Percentiles rank a stretch among this genome's conserved stretches.
These are phyloP conservation scores for Gonatopus flavifemur DNA, from an alignment of 1,140 invertebrate genomes.

Conservation along the genomic window DNA sequence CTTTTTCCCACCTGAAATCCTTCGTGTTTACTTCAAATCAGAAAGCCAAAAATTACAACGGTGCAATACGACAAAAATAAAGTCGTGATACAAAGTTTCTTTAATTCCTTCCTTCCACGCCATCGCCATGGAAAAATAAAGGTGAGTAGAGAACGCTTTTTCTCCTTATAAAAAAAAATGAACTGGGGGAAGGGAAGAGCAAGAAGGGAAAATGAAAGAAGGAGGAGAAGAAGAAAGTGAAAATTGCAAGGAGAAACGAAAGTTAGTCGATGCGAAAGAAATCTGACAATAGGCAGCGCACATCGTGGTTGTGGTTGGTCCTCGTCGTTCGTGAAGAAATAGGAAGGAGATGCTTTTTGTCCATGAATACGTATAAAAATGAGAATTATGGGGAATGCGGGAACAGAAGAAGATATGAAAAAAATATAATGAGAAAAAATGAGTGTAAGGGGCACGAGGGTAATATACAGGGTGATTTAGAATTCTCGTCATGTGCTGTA, in stretches of 20 bases:
- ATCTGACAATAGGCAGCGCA: neutral
- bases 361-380: neutral
- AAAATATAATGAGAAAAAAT: too few species aligned
- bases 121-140: neutral
- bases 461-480: too few species aligned
- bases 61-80: too few species aligned
- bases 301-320: too few species aligned
- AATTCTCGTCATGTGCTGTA: too few species aligned
- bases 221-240: neutral
- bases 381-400: neutral
- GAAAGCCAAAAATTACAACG: too few species aligned
- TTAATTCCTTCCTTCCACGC: too few species aligned
- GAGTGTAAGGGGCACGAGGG: too few species aligned
- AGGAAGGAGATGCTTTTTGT: neutral
- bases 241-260: neutral
- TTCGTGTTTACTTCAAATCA: too few species aligned
- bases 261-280: constrained; percentile 2
- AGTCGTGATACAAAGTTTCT: too few species aligned
- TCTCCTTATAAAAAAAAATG: neutral
- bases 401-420: too few species aligned
- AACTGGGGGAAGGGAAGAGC: neutral
- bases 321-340: neutral
- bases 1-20: too few species aligned
- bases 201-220: neutral
- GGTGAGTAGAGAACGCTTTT: neutral